Evolutionary conservation across 2,113 vertebrate genomes (phyloP).

Genomic region (Diphyllodes magnificus): DNA sequence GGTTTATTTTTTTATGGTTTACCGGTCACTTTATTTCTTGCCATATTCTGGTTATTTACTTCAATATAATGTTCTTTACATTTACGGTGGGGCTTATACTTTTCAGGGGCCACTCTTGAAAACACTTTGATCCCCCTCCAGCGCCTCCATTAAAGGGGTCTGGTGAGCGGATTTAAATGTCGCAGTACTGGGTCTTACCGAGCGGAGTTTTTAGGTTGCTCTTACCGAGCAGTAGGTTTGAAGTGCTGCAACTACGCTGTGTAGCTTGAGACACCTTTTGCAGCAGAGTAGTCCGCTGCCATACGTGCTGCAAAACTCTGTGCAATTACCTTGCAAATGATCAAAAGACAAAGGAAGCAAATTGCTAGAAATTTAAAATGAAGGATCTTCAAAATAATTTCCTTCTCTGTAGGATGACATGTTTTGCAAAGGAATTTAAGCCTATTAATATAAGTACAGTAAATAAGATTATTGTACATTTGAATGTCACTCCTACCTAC

Average conservation of each 20-base stretch:
- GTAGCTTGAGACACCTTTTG: not conserved
- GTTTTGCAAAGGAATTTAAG: constrained; percentile 4
- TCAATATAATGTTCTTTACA: rapidly evolving
- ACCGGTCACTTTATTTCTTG: not conserved
- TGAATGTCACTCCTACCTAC: not conserved
- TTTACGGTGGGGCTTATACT: rapidly evolving
- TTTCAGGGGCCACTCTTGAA: rapidly evolving
- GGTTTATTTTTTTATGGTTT: rapidly evolving
- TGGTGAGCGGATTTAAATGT: not conserved
- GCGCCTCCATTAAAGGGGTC: rapidly evolving
- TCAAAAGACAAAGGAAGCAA: not conserved
- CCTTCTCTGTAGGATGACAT: not conserved
- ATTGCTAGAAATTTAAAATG: not conserved
- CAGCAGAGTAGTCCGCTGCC: not conserved
- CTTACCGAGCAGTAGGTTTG: not conserved
- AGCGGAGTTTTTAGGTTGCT: not conserved
- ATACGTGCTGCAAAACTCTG: rapidly evolving
- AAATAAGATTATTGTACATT: constrained; percentile 14
- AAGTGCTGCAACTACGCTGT: rapidly evolving
- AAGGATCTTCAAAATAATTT: not conserved
- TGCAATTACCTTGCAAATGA: not conserved
- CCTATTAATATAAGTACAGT: constrained; percentile 16
- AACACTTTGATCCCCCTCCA: not conserved
- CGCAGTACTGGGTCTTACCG: rapidly evolving
- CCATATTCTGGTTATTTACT: not conserved